Conservation (phyloP, 1,140 invertebrate species). For the Musca domestica region DNA sequence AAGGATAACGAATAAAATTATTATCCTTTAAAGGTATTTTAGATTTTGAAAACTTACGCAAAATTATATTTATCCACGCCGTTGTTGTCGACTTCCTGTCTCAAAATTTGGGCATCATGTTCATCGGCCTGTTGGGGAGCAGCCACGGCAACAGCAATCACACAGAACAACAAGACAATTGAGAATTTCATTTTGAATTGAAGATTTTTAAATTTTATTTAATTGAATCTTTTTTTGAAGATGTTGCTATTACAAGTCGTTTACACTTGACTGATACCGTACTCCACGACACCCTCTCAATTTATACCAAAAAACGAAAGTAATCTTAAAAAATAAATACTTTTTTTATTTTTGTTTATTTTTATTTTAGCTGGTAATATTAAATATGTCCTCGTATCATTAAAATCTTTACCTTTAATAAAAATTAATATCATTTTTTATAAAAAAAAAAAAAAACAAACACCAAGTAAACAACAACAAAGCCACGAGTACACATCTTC, state of each 20-base stretch:
- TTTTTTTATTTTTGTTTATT: too few relatives aligned
- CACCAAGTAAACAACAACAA: too few relatives aligned
- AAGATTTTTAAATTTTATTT: background rate
- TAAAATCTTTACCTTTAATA: too few relatives aligned
- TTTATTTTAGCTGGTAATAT: too few relatives aligned
- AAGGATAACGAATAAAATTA: background rate
- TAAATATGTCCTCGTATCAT: too few relatives aligned
- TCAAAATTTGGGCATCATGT: conserved; percentile 46
- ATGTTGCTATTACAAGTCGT: conserved; percentile 2
- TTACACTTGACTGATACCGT: conserved; percentile 28
- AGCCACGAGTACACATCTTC: too few relatives aligned
- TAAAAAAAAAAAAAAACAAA: too few relatives aligned
- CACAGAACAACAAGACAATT: conserved; percentile 29
- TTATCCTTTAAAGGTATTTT: background rate
- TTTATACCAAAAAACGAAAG: background rate
- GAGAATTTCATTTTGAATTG: conserved; percentile 30
- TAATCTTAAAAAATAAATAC: background rate
- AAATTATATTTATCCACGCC: conserved; percentile 53
- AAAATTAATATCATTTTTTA: too few relatives aligned
- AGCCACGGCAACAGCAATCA: conserved; percentile 24
- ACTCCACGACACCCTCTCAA: background rate
- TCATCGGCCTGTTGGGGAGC: conserved; percentile 33
- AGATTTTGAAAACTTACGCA: conserved; percentile 55
- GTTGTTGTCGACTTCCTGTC: conserved; percentile 55
- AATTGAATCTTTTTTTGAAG: background rate